phyloP scores from a whole-genome alignment of 2,888 invertebrate species.

The Didymodactylos carnosus region DNA sequence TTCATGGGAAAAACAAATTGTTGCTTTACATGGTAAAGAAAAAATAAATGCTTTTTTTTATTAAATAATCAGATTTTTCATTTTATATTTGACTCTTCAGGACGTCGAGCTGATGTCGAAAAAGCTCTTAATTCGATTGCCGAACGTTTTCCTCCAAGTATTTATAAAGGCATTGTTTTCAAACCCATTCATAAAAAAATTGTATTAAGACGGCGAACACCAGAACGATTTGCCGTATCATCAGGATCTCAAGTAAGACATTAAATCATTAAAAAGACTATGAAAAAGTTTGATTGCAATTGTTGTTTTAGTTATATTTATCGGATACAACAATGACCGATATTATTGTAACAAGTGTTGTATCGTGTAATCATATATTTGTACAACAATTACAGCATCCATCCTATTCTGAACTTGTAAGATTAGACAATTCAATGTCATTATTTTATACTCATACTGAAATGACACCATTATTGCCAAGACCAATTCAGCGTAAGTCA shows the following conservation, averaged over 20 bases:
- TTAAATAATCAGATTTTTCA: background rate
- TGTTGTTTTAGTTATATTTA: background rate
- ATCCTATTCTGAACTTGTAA: conserved; percentile 59
- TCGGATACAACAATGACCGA: conserved; percentile 37
- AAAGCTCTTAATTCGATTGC: conserved; percentile 62
- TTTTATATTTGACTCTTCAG: conserved; percentile 31
- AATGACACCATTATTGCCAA: conserved; percentile 53
- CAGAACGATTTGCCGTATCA: background rate
- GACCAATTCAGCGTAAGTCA: conserved; percentile 18
- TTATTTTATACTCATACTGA: conserved; percentile 50
- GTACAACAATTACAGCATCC: conserved; percentile 87
- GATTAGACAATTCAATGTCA: conserved; percentile 60
- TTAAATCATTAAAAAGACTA: background rate
- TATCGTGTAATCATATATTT: conserved; percentile 70
- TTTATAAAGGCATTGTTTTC: conserved; percentile 58
- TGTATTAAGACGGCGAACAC: conserved; percentile 2
- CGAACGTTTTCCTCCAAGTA: conserved; percentile 58
- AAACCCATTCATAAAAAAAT: conserved; percentile 37
- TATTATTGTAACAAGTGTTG: conserved; percentile 64
- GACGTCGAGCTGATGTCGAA: conserved; percentile 55
- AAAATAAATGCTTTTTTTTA: background rate
- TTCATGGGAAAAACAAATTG: conserved; percentile 54
- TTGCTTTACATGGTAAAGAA: conserved; percentile 29
- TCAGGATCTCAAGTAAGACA: background rate
- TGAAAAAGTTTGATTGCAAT: background rate